Evolutionary conservation across 2,888 invertebrate genomes (phyloP).

Genomic region (Drosophila paranaensis): DNA sequence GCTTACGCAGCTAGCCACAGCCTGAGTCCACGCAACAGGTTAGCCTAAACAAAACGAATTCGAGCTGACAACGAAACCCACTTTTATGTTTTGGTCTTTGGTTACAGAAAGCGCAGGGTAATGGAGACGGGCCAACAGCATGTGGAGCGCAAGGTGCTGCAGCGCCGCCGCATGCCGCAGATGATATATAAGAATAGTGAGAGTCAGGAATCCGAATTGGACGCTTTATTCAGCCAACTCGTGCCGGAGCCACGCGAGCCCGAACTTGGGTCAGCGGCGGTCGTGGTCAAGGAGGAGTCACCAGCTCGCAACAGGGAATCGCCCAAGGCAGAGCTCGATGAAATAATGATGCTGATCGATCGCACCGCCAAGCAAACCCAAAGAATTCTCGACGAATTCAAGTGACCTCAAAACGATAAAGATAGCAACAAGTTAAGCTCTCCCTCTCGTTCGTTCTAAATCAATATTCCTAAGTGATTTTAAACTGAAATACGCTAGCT

Average conservation of each 20-base stretch:
- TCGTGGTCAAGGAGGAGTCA: neutral
- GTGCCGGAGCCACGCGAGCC: neutral
- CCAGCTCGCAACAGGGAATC: neutral
- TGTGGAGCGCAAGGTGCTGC: constrained; percentile 58
- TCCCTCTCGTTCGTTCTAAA: neutral
- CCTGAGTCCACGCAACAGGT: constrained; percentile 34
- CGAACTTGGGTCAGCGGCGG: neutral
- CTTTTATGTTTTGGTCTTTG: neutral
- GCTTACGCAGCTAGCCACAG: constrained; percentile 9
- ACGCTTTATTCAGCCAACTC: neutral
- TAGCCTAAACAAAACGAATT: neutral
- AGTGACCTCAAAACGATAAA: neutral
- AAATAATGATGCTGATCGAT: constrained; percentile 27
- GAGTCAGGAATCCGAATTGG: constrained; percentile 63
- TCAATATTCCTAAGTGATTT: no score
- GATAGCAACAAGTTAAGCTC: constrained; percentile 3
- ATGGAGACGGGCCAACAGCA: constrained; percentile 56
- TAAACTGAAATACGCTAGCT: no score
- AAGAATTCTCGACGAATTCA: constrained; percentile 5
- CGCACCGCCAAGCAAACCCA: neutral
- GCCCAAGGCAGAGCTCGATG: constrained; percentile 10
- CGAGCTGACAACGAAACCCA: neutral
- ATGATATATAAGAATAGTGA: constrained; percentile 75
- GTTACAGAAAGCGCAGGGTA: constrained; percentile 73
- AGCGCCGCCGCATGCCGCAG: constrained; percentile 50